Evolutionary conservation across 2,888 invertebrate genomes (phyloP), one percentile per base, ranked within the genome.

Genomic region (Parascotia fuliginaria): DNA sequence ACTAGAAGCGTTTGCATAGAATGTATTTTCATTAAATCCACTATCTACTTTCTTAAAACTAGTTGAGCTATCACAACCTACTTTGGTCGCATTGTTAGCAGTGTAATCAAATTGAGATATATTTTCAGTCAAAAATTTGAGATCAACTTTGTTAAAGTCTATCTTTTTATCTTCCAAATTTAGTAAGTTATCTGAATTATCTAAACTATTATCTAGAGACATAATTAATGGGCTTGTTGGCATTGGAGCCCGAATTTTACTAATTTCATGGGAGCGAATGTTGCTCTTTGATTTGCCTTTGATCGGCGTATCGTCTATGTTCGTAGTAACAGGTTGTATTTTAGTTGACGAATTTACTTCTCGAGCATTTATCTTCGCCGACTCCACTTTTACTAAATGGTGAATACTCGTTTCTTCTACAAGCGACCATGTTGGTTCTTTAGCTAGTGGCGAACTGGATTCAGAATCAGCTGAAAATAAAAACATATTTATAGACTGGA

Each of bases 61-160:
- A 61, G 73, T 70, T 15, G 87, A 82, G 49, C 70, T 76, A 45
- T 88, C 84, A 28, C 76, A 73, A 14, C 62, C 77, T 12, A 71
- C 65, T 68, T 81, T 86, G 9, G 80, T 78, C 24, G 50, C 63
- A 37, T 78, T 75, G 56, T 65, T 74, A 43, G 72, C 61, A 44
- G 73, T 77, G 50, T 76, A 75, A 45, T 84, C 78, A 42, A 79
- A 85, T 59, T 81, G 83, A 51, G 85, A 80, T 65, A 81, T 70
- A 56, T 82, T 87, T 60, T 88, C 87, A 85, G 87, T 88, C 83
- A 91, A 83, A 67, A 87, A 83, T 59, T 89, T 89, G 85, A 89
- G 89, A 89, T 91, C 89, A 73, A 91, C 83, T 5, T 73, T 85
- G 64, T 85, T 87, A 69, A 91, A 91, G 65, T 91, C 90, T 77